Base-by-base conservation (phyloP, 2,113 vertebrate genomes). In the Ictidomys tridecemlineatus region DNA sequence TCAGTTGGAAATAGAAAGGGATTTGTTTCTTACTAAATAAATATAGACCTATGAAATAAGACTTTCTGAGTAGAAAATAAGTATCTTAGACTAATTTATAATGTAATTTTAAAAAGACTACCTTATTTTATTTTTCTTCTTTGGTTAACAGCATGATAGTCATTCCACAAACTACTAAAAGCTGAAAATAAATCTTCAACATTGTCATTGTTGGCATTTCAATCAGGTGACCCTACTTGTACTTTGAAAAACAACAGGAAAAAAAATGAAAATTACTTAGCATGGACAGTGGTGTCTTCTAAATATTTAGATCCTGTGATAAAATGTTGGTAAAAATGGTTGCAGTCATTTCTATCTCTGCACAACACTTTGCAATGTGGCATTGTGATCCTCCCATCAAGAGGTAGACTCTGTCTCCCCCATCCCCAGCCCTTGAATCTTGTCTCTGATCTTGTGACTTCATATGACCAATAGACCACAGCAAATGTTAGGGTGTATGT, bases 161-260 rank as follows among this genome's bases (percentile, higher is more conserved):
- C 85, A 53, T 0, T 56, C 26, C 37, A 85, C 61, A 92, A 79
- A 72, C 48, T 56, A 61, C 61, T 34, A 67, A 77, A 63, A 5
- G 22, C 34, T 93, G 63, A 91, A 94, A 74, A 39, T 34, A 11
- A 83, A 69, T 88, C 39, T 85, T 45, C 32, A 83, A 61, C 11
- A 89, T 69, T 61, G 67, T 73, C 70, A 39, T 26, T 42, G 4
- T 45, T 45, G 78, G 39, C 16, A 34, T 85, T 72, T 85, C 32
- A 56, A 37, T 74, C 63, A 76, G 18, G n/a, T 76, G 70, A 22
- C 39, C 45, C 93, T 51, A 69, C n/a, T 48, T 70, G 30, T 42
- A 76, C 39, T 96, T 93, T 85, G 37, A 79, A 93, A 97, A 93
- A 77, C 42, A 89, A 37, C 51, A 58, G 56, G 13, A 30, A 92